Base-by-base conservation (phyloP, 2,888 invertebrate species). In the Drosophila demipolita region DNA sequence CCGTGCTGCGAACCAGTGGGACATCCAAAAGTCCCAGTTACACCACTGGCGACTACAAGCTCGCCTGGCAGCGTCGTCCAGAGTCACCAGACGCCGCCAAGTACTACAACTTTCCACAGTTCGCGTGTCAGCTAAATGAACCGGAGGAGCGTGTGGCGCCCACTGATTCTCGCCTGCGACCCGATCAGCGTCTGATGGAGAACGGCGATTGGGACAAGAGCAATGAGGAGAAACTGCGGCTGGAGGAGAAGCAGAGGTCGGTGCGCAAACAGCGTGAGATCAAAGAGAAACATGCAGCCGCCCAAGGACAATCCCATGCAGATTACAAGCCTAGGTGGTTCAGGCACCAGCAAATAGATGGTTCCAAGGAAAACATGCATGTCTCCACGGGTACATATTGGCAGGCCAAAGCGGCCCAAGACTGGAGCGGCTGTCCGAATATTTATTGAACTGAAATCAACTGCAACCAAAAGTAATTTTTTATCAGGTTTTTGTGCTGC, bases 121-220 rank as follows among this genome's bases (percentile, higher is more conserved):
- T 99, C 86, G 99, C 99, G 57, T 97, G 98, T 91, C 99, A 99
- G 94, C 94, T 99, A 86, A 99, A 99, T 94, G 99, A 99, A 94
- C 95, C 95, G 54, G 99, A 99, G 94, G 95, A 96, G 6, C 97
- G 96, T 73, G 96, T 99, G 33, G 98, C 99, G 52, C 99, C 99
- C 12, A 99, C 99, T 0, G 99, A 99, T 94, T 96, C 97, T 60
- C 95, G 99, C 35, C 93, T 95, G 63, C 95, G 99, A 63, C 99
- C 99, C 66, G 99, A 99, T 95, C 99, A 99, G 94, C 95, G 99
- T 54, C 95, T 98, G 84, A 99, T 99, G 99, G 99, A 99, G 93
- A 95, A 97, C 73, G 98, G 98, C 4, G 94, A 95, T 66, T 98
- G 98, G 97, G 97, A 98, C 90, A 97, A 97, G 75, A 98, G 98